Evolutionary conservation across 2,113 vertebrate species (phyloP).

Genomic region (Phylloscopus trochiloides): DNA sequence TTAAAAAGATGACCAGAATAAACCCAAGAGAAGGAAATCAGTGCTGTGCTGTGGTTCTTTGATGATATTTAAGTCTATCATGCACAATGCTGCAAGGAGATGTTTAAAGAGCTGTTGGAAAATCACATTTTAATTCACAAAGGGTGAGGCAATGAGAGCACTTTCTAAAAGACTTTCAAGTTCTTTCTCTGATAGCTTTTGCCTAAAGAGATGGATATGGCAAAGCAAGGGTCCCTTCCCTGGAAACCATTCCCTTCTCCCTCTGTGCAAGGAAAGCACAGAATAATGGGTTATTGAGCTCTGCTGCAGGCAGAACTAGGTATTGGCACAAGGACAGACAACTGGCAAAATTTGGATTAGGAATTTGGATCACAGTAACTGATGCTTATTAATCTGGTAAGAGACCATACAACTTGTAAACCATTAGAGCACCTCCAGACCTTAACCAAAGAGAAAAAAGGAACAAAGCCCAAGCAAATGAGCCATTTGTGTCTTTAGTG

Average conservation of each 20-base stretch:
- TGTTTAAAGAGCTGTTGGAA: not conserved
- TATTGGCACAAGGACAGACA: not conserved
- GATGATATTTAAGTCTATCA: not conserved
- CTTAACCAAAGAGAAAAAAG: not conserved
- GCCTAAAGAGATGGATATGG: not conserved
- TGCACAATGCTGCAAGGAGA: not conserved
- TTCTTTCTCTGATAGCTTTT: not conserved
- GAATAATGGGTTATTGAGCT: constrained; percentile 1
- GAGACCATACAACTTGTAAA: not conserved
- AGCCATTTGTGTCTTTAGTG: not conserved
- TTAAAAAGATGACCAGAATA: not conserved
- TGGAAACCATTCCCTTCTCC: not conserved
- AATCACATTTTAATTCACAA: not conserved
- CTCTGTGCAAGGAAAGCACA: not conserved
- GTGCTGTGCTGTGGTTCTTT: not conserved
- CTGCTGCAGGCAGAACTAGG: not conserved
- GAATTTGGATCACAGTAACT: not conserved
- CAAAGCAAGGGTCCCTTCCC: not conserved
- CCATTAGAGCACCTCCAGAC: not conserved
- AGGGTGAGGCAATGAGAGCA: not conserved
- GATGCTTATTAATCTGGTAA: not conserved
- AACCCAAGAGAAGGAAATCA: not conserved
- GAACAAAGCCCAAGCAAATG: not conserved
- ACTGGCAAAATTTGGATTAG: constrained; percentile 4
- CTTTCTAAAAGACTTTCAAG: not conserved